phyloP scores from a whole-genome alignment of 1,140 invertebrate species.

The Drosophila nasuta region DNA sequence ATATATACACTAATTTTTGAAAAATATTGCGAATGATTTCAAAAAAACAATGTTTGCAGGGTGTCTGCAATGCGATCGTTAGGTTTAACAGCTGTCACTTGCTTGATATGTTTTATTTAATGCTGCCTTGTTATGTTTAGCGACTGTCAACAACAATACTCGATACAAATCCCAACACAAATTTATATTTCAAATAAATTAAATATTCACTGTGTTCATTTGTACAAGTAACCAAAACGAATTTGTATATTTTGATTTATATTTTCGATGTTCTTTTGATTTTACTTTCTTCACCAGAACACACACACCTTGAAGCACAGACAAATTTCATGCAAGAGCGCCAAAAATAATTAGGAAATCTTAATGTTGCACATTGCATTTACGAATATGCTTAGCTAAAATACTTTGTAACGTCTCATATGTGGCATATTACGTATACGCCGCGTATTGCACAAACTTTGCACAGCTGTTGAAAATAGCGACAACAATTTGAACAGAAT shows the following conservation, averaged over 20 bases:
- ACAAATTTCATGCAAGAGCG: constrained; percentile 52
- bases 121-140: constrained; percentile 3
- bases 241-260: background rate
- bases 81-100: background rate
- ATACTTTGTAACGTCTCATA: constrained; percentile 19
- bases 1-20: background rate
- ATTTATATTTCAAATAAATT: background rate
- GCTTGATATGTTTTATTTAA: background rate
- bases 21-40: background rate
- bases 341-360: constrained; percentile 47
- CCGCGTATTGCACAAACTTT: constrained; percentile 57
- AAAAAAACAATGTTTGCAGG: background rate
- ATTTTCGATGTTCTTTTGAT: background rate
- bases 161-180: too few relatives aligned
- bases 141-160: constrained; percentile 1
- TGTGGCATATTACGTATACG: constrained; percentile 69
- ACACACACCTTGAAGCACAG: constrained; percentile 51
- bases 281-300: background rate
- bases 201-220: background rate
- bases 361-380: constrained; percentile 42
- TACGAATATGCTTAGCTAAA: constrained; percentile 19
- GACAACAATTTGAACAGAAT: constrained; percentile 34
- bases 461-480: constrained; percentile 71
- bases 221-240: background rate
- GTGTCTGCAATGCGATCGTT: background rate